Base-by-base conservation (phyloP, 1,140 invertebrate genomes). In the Littorina saxatilis region DNA sequence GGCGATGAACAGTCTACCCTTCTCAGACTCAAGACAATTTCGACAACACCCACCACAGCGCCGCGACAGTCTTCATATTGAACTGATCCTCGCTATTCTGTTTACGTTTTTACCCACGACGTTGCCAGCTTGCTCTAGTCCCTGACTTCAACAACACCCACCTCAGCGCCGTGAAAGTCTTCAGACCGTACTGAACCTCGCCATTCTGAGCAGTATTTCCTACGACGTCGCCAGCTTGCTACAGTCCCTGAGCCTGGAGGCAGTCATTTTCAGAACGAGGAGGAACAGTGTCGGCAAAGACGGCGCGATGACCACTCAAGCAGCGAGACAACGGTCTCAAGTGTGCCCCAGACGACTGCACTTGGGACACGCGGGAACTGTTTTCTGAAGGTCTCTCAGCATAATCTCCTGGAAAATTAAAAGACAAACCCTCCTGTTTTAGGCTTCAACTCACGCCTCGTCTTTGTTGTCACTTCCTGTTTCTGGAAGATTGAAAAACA, bases 281-380 rank as follows among this genome's bases (percentile, higher is more conserved):
- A 37, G 68, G 68, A 58, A 55, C 29, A 52, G 37, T 78, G 55
- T 11, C 55, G 52, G 55, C 32, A 55, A 63, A 78, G 76, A 78
- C 29, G 76, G 35, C 58, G 20, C 35, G 76, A 78, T 63, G 76
- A 78, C 37, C 76, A 78, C 76, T 78, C 76, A 66, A 20, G n/a
- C n/a, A 43, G 55, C 32, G 55, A 27, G 32, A 78, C 55, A 66
- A 32, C 32, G 55, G 35, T 27, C 39, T 78, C 35, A 66, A 78
- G 76, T 63, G 76, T 23, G 15, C 55, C 37, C 20, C 35, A 29
- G 32, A n/a, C 35, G 75, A 39, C 52, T 20, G 52, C 39, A 43
- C 50, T 32, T 76, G 37, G n/a, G 43, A 58, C 58, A 37, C 55
- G 23, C 32, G 35, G 23, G 32, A 29, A 3, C 55, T 40, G 13